A percentile compares a stretch with the other conserved stretches of the same genome.
phyloP scores from a whole-genome alignment of 1,140 invertebrate species.

The Homalodisca vitripennis region DNA sequence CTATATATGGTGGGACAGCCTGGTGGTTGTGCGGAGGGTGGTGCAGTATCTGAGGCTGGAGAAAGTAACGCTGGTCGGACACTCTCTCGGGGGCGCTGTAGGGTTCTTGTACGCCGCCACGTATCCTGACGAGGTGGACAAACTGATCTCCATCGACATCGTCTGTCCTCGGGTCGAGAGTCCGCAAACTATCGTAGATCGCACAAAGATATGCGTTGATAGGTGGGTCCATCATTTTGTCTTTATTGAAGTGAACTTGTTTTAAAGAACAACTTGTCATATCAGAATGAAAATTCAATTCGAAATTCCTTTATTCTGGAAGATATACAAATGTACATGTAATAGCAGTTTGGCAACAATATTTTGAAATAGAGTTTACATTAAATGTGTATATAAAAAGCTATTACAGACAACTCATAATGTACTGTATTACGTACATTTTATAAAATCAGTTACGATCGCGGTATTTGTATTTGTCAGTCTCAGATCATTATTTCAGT shows the following conservation, averaged over 20 bases:
- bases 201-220: slow-evolving; percentile 21
- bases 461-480: too few species aligned
- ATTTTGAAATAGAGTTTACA: background rate
- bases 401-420: background rate
- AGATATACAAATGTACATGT: background rate
- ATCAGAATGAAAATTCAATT: background rate
- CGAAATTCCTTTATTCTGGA: slow-evolving; percentile 5
- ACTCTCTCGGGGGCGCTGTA: slow-evolving; percentile 77
- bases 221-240: slow-evolving; percentile 11
- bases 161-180: slow-evolving; percentile 39
- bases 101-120: slow-evolving; percentile 77
- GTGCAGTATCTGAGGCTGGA: slow-evolving; percentile 76
- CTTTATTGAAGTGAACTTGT: background rate
- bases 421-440: too few species aligned
- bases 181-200: background rate
- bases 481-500: too few species aligned
- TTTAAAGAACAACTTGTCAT: background rate
- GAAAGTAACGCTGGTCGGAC: slow-evolving; percentile 75
- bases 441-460: too few species aligned
- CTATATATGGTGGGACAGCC: slow-evolving; percentile 75
- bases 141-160: slow-evolving; percentile 62
- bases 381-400: background rate
- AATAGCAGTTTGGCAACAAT: background rate
- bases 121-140: slow-evolving; percentile 70
- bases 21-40: slow-evolving; percentile 67